These are phyloP conservation scores for Neelides folsomi DNA, from an alignment of 2,888 invertebrate species.

Conservation along the genomic window DNA sequence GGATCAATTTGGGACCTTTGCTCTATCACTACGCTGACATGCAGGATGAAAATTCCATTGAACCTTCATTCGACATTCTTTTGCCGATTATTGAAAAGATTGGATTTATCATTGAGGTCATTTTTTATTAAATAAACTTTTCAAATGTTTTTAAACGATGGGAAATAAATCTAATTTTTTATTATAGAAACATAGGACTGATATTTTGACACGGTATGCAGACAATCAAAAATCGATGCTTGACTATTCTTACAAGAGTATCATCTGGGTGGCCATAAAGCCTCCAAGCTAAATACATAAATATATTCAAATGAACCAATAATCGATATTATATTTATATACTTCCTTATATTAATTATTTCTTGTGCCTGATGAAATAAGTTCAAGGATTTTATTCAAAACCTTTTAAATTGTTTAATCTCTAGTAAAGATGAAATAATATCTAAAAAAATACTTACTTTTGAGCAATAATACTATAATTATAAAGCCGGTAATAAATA, in stretches of 20 bases:
- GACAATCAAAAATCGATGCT: constrained; percentile 88
- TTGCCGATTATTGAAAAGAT: constrained; percentile 61
- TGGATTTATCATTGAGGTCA: constrained; percentile 64
- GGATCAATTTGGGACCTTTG: constrained; percentile 84
- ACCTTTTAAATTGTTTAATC: too few species aligned
- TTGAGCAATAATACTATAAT: too few species aligned
- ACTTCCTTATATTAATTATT: too few species aligned
- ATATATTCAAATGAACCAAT: too few species aligned
- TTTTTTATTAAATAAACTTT: constrained; percentile 3
- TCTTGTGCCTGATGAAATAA: too few species aligned
- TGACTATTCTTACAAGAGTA: constrained; percentile 78
- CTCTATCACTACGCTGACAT: constrained; percentile 77
- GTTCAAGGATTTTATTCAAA: too few species aligned
- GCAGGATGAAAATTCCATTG: constrained; percentile 74
- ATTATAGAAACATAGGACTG: constrained; percentile 59
- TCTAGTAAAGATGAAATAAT: too few species aligned
- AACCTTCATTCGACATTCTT: constrained; percentile 78
- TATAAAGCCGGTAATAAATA: too few species aligned
- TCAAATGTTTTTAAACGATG: neutral
- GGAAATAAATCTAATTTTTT: constrained; percentile 18
- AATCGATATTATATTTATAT: too few species aligned
- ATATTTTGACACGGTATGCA: constrained; percentile 73
- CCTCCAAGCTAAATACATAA: too few species aligned
- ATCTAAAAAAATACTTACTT: too few species aligned
- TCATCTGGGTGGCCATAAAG: constrained; percentile 82